Evolutionary conservation across 2,797 vertebrate species (phyloP).

Genomic region (Rhabdophis nuchalis): DNA sequence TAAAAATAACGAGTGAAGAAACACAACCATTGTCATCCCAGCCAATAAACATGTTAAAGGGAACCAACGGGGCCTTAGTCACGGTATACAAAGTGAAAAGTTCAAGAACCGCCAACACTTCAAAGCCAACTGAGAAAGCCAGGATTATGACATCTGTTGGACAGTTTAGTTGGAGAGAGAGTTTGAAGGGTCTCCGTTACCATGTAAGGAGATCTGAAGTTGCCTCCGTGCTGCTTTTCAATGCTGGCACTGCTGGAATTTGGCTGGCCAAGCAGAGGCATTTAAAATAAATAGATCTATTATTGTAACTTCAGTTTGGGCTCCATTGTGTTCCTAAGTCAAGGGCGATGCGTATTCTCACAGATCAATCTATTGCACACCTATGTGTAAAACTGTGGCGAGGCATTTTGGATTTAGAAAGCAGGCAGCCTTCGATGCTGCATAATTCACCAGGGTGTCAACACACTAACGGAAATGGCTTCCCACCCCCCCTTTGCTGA

Average conservation of each 20-base stretch:
- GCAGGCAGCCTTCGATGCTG: constrained; percentile 32
- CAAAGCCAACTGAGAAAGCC: constrained; percentile 24
- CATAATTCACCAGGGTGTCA: constrained; percentile 47
- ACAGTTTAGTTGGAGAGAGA: constrained; percentile 27
- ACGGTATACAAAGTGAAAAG: constrained; percentile 3
- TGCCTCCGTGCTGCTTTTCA: not conserved
- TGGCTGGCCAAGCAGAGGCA: not conserved
- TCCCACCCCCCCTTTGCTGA: constrained; percentile 35
- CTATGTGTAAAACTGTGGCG: not conserved
- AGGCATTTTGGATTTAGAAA: constrained; percentile 29
- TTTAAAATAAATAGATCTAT: not conserved
- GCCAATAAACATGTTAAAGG: constrained; percentile 14
- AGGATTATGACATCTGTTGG: not conserved
- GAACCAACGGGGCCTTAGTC: not conserved
- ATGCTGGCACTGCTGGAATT: not conserved
- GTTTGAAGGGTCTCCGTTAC: constrained; percentile 21
- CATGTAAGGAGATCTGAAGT: constrained; percentile 10
- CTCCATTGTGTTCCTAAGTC: no score
- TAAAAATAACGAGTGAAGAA: constrained; percentile 2
- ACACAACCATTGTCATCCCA: not conserved
- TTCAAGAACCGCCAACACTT: constrained; percentile 8
- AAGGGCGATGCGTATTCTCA: not conserved
- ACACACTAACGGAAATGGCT: constrained; percentile 24
- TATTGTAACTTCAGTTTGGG: no score
- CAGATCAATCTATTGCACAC: not conserved